A percentile compares a stretch with the other conserved stretches of the same genome.
phyloP scores from a whole-genome alignment of 1,140 invertebrate species.

The Rhagoletis zephyria region DNA sequence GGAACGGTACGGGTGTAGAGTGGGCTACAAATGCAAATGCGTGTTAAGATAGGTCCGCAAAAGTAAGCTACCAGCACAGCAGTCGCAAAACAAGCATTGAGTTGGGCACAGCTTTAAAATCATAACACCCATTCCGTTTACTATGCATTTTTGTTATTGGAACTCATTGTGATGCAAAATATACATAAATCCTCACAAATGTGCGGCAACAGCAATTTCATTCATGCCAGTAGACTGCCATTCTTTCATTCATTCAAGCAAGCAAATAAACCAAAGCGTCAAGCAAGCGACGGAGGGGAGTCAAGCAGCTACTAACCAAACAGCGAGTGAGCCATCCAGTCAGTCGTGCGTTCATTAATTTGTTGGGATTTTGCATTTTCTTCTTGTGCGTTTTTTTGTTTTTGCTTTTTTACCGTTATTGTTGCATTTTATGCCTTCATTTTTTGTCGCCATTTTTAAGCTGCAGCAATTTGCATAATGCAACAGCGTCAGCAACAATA shows the following conservation, averaged over 20 bases:
- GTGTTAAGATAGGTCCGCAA: too few species aligned
- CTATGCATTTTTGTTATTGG: neutral
- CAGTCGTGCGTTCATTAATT: neutral
- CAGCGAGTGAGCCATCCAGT: neutral
- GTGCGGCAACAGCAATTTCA: neutral
- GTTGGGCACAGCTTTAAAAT: too few species aligned
- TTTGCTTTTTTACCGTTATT: neutral
- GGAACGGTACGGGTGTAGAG: too few species aligned
- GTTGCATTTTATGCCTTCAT: neutral
- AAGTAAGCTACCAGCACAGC: too few species aligned
- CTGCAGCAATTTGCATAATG: constrained; percentile 47
- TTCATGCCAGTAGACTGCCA: neutral
- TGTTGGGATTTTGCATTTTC: constrained; percentile 12
- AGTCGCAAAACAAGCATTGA: neutral
- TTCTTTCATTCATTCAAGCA: neutral
- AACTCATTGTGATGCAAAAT: neutral
- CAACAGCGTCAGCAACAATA: constrained; percentile 38
- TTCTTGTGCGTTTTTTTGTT: neutral
- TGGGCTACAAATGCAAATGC: too few species aligned
- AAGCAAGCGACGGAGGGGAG: neutral
- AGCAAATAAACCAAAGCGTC: neutral
- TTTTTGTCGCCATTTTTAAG: constrained; percentile 38
- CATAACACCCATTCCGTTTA: too few species aligned
- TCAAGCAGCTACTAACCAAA: neutral
- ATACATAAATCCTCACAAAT: constrained; percentile 4